phyloP scores from a whole-genome alignment of 2,113 vertebrate genomes.

The Erythrocebus patas region DNA sequence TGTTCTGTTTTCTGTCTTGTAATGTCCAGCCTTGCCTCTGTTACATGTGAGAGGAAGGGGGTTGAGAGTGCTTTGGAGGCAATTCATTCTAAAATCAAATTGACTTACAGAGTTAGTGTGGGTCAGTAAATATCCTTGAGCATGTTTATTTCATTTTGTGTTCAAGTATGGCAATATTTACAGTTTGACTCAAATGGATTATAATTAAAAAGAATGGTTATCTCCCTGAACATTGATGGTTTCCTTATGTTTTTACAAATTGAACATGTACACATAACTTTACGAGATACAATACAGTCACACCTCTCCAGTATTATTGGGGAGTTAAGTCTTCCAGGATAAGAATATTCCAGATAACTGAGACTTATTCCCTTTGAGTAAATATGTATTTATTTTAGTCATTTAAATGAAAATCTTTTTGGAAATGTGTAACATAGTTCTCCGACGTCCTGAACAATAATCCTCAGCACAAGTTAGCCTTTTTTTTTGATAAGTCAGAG shows the following conservation, averaged over 20 bases:
- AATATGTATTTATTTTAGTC: background rate
- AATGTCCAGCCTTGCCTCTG: conserved; percentile 27
- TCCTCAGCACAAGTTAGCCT: background rate
- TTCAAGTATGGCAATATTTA: conserved; percentile 58
- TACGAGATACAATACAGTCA: background rate
- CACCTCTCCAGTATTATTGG: background rate
- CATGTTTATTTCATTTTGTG: conserved; percentile 54
- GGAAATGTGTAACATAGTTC: background rate
- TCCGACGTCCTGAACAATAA: background rate
- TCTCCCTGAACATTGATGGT: conserved; percentile 39
- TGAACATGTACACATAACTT: background rate
- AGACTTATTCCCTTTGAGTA: background rate
- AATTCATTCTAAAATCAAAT: conserved; percentile 32
- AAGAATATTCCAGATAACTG: conserved; percentile 9
- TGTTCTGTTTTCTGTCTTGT: conserved; percentile 67
- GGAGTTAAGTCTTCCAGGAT: background rate
- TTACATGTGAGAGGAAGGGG: background rate
- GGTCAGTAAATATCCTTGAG: conserved; percentile 53
- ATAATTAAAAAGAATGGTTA: conserved; percentile 34
- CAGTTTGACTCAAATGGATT: conserved; percentile 43
- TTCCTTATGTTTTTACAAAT: conserved; percentile 52
- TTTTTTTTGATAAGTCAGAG: background rate
- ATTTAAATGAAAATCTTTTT: conserved; percentile 1
- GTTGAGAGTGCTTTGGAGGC: background rate
- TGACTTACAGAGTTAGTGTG: conserved; percentile 39